These are phyloP conservation scores for Microtus oregoni DNA, from an alignment of 2,113 vertebrate genomes.

Conservation along the genomic window DNA sequence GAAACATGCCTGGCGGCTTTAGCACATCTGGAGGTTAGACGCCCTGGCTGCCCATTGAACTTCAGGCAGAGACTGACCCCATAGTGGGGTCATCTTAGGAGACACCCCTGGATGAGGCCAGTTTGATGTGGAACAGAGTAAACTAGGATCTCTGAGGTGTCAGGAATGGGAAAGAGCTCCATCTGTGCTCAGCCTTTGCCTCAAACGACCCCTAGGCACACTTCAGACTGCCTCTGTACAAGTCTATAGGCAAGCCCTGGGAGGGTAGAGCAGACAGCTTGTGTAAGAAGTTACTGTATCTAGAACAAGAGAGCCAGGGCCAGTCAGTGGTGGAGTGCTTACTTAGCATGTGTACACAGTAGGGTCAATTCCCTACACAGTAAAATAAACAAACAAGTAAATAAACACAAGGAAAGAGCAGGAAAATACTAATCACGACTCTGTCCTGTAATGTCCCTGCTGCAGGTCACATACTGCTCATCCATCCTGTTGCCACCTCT, in stretches of 20 bases:
- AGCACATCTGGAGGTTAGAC: background rate
- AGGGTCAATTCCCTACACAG: background rate
- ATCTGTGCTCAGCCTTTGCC: background rate
- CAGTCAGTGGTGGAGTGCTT: background rate
- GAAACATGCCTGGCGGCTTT: background rate
- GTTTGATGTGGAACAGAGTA: background rate
- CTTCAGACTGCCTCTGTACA: background rate
- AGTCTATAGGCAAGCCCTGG: background rate
- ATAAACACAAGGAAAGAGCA: background rate
- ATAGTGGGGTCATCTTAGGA: background rate
- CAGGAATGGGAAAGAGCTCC: background rate
- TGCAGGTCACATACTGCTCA: background rate
- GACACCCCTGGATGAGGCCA: background rate
- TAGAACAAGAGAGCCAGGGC: background rate
- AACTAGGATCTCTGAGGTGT: background rate
- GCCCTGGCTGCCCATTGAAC: background rate
- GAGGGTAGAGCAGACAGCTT: background rate
- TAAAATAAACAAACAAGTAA: background rate
- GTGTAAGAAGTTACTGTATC: background rate
- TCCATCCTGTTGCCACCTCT: too few species aligned
- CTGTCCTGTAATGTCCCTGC: too few species aligned
- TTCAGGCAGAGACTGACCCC: background rate
- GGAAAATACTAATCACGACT: background rate
- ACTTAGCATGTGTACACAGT: background rate
- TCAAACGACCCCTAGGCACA: background rate